Conservation (phyloP, 1,140 invertebrate genomes). For the Diachasmimorpha longicaudata region DNA sequence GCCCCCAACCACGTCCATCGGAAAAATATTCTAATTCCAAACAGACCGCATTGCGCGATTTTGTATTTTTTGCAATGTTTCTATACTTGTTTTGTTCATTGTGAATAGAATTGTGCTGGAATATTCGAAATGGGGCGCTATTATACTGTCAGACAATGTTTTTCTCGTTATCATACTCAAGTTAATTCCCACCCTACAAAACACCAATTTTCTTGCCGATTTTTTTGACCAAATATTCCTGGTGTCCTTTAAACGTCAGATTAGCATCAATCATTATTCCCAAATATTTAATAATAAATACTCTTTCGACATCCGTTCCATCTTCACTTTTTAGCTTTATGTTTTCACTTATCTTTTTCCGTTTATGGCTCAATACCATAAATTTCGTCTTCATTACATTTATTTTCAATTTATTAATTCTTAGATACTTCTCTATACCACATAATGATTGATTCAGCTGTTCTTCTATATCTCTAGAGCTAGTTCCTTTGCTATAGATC, state of each 20-base stretch:
- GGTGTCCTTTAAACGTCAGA: neutral
- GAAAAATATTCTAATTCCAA: too few species aligned
- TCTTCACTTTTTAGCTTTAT: neutral
- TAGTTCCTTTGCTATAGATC: neutral
- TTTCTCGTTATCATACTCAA: neutral
- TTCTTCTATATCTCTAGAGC: neutral
- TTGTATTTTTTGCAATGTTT: conserved; percentile 30
- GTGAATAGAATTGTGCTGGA: neutral
- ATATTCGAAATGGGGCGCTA: neutral
- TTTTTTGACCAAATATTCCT: too few species aligned
- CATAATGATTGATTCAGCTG: neutral
- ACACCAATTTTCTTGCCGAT: neutral
- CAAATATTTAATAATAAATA: neutral
- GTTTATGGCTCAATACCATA: neutral
- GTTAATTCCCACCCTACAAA: neutral
- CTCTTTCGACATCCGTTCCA: neutral
- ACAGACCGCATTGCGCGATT: neutral
- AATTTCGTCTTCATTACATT: conserved; percentile 16
- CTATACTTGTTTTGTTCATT: neutral
- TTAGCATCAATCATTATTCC: neutral
- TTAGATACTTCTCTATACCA: neutral
- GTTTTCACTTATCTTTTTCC: neutral
- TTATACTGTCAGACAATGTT: neutral
- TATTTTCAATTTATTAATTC: neutral
- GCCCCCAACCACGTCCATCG: too few species aligned